phyloP scores from a whole-genome alignment of 2,797 vertebrate genomes.

The Serranus cabrilla region DNA sequence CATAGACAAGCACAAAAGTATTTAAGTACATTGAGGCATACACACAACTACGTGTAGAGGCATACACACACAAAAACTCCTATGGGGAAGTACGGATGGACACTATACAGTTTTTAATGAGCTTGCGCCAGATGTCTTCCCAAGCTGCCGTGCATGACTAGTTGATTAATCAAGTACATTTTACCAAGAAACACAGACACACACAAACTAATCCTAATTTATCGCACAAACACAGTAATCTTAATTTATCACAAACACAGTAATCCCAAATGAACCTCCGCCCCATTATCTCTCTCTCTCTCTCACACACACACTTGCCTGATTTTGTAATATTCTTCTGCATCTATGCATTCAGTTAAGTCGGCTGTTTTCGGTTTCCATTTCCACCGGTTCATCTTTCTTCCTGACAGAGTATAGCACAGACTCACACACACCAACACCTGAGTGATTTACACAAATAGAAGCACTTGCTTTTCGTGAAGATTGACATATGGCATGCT shows the following conservation, averaged over 20 bases:
- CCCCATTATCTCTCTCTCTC: slow-evolving; percentile 15
- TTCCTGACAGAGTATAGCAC: slow-evolving; percentile 12
- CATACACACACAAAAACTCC: slow-evolving; percentile 55
- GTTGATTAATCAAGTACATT: slow-evolving; percentile 81
- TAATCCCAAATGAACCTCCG: slow-evolving; percentile 53
- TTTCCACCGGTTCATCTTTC: slow-evolving; percentile 37
- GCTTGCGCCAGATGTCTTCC: slow-evolving; percentile 79
- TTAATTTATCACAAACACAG: slow-evolving; percentile 56
- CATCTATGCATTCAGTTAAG: slow-evolving; percentile 9
- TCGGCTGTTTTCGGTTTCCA: slow-evolving; percentile 10
- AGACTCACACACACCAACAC: slow-evolving; percentile 1
- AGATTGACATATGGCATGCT: slow-evolving; percentile 13
- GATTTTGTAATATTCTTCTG: slow-evolving; percentile 22
- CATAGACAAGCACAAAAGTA: slow-evolving; percentile 42
- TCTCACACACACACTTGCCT: slow-evolving; percentile 9
- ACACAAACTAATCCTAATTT: slow-evolving; percentile 61
- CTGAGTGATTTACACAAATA: slow-evolving; percentile 35
- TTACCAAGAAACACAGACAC: slow-evolving; percentile 60
- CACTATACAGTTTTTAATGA: slow-evolving; percentile 80
- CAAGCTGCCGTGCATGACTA: slow-evolving; percentile 65
- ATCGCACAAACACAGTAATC: slow-evolving; percentile 61
- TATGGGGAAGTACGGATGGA: slow-evolving; percentile 63
- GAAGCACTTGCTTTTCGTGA: not conserved
- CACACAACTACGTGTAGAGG: slow-evolving; percentile 28
- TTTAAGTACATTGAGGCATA: slow-evolving; percentile 41